phyloP scores from a whole-genome alignment of 2,113 vertebrate genomes.

The Crocuta crocuta region DNA sequence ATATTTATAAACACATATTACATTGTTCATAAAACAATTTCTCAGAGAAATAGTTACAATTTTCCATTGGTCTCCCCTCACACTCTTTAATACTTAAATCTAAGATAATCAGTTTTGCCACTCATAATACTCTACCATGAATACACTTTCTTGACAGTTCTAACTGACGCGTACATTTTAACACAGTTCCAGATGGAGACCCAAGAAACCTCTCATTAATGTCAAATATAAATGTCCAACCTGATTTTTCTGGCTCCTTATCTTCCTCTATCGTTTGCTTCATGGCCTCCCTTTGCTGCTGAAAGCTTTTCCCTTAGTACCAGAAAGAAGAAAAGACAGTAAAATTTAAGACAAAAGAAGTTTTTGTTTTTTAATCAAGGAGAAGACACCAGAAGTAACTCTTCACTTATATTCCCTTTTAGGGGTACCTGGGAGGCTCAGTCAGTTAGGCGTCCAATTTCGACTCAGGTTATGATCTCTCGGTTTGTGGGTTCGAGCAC shows the following conservation, averaged over 20 bases:
- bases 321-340: conserved; percentile 54
- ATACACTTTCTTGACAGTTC: conserved; percentile 36
- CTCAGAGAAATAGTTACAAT: conserved; percentile 32
- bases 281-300: conserved; percentile 97
- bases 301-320: conserved; percentile 94
- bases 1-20: neutral
- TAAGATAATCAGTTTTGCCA: conserved; percentile 41
- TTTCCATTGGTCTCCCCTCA: conserved; percentile 32
- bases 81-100: conserved; percentile 45
- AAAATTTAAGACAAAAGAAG: conserved; percentile 63
- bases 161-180: neutral
- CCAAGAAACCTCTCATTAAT: neutral
- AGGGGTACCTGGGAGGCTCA: no score
- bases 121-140: neutral
- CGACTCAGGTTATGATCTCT: no score
- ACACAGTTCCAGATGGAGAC: conserved; percentile 34
- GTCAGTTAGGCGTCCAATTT: no score
- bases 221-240: conserved; percentile 81
- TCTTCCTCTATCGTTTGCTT: conserved; percentile 96
- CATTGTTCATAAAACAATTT: conserved; percentile 27
- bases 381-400: conserved; percentile 1
- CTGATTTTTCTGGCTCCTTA: conserved; percentile 94
- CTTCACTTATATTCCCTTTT: conserved; percentile 38
- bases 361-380: neutral
- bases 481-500: no score